Base-by-base conservation (phyloP, 2,888 invertebrate species). In the Crematogaster levior region DNA sequence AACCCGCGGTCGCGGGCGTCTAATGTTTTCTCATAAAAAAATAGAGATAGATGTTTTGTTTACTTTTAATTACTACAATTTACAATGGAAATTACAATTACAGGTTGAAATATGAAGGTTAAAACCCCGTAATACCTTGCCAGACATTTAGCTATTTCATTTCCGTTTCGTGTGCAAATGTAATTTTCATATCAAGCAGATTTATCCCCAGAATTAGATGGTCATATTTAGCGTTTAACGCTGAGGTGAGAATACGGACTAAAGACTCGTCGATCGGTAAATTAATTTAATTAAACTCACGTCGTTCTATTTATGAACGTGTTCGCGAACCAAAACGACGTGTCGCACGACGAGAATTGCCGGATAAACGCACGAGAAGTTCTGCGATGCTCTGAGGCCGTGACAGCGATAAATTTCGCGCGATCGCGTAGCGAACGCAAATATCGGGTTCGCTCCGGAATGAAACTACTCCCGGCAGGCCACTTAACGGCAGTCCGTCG, bases 401-500 rank as follows among this genome's bases (percentile, higher is more conserved):
- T 56, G 56, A 56, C 56, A 21, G 77, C 77, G 77, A 77, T 77
- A 77, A 77, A 77, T 77, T 77, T 40, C 56, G 34, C 77, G 56
- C 66, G 66, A 43, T 66, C 30, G 77, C 68, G 68, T 53, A 15
- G 30, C 40, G 53, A 43, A 68, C 77, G 56, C 77, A 77, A 68
- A 77, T 77, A 30, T 21, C 21, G 53, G 40, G 43, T 53, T 53
- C 75, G 65, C 30, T 30, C 34, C 56, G 68, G 34, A 77, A 77
- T 34, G 43, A 68, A 77, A 77, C 77, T 77, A 66, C 53, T 77
- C 77, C 77, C 43, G 53, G 34, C 56, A 68, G 77, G 56, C 68
- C 77, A 77, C 68, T 77, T 77, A 77, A 77, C 68, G 43, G 43
- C 66, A 77, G 68, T 77, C 56, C 56, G 68, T 77, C 77, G 77